Base-by-base conservation (phyloP, 2,888 invertebrate species). In the Pandemis cinnamomeana region DNA sequence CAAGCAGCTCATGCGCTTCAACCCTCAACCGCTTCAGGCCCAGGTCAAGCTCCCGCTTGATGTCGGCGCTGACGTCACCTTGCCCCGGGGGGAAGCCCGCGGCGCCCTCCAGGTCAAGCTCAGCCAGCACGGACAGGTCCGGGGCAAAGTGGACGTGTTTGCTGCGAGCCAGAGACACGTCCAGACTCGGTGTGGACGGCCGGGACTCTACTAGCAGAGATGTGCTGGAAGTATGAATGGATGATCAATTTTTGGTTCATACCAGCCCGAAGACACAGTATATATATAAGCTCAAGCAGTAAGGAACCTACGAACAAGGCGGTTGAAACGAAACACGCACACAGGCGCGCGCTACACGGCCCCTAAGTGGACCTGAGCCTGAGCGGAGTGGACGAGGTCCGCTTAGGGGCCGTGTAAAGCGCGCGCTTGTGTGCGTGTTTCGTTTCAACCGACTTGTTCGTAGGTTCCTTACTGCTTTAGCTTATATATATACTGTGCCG, bases 101-200 rank as follows among this genome's bases (percentile, higher is more conserved):
- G 11, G 96, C 89, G 41, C 94, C 94, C 11, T 95, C 95, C 82
- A 95, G 95, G 76, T 96, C 96, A 62, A 96, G 94, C 67, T 95
- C 95, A 71, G 94, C 95, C 73, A 95, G 89, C 72, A 95, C 91
- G 68, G 92, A 92, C 60, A 96, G 95, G 84, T 96, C 96, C 0
- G 97, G 97, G 15, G 96, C 96, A 82, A 97, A 96, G 84, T 96
- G 97, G 60, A 97, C 95, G 79, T 95, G 95, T 78, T 95, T 95
- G 48, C 89, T 80, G 13, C 87, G 85, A 0, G 89, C 83, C 67
- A 90, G 78, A 3, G 87, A 82, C 6, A 80, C 55, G 73, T 85
- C 84, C 2, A 89, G 88, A 53, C 72, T 67, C 3, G 75, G 76
- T 0, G 86, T 84, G 0, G 83, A 78, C 0, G 87, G 80, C 0